phyloP scores from a whole-genome alignment of 2,797 vertebrate species.

The Eleutherodactylus coqui region DNA sequence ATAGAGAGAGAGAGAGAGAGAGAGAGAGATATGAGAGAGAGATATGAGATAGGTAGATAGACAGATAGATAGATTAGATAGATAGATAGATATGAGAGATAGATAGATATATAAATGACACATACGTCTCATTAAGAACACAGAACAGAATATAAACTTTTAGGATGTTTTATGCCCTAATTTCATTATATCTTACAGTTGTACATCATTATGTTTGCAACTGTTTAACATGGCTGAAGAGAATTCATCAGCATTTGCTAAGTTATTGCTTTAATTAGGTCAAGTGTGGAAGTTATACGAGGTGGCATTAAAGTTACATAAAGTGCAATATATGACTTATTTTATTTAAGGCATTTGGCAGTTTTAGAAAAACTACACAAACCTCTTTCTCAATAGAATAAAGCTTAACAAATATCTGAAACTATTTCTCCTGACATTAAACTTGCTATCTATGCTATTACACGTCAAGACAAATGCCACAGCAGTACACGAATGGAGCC shows the following conservation, averaged over 20 bases:
- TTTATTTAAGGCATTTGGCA: neutral
- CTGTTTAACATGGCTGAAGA: neutral
- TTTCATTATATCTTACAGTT: neutral
- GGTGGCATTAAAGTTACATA: neutral
- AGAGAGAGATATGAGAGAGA: too few relatives aligned
- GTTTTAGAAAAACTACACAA: neutral
- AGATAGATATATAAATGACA: neutral
- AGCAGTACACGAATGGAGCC: neutral
- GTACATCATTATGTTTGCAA: neutral
- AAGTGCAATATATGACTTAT: neutral
- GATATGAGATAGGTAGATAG: too few relatives aligned
- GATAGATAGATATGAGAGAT: too few relatives aligned
- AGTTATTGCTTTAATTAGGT: conserved; percentile 17
- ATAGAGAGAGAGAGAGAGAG: too few relatives aligned
- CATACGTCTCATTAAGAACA: neutral
- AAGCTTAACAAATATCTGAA: neutral
- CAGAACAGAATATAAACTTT: neutral
- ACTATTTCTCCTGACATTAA: neutral
- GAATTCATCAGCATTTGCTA: neutral
- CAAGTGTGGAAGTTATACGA: neutral
- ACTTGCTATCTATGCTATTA: neutral
- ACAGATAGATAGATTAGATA: too few relatives aligned
- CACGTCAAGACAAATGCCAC: neutral
- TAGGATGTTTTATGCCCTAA: neutral
- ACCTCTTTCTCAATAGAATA: neutral